These are phyloP conservation scores for Urocynchramus pylzowi DNA, from an alignment of 2,113 vertebrate genomes.

Conservation along the genomic window DNA sequence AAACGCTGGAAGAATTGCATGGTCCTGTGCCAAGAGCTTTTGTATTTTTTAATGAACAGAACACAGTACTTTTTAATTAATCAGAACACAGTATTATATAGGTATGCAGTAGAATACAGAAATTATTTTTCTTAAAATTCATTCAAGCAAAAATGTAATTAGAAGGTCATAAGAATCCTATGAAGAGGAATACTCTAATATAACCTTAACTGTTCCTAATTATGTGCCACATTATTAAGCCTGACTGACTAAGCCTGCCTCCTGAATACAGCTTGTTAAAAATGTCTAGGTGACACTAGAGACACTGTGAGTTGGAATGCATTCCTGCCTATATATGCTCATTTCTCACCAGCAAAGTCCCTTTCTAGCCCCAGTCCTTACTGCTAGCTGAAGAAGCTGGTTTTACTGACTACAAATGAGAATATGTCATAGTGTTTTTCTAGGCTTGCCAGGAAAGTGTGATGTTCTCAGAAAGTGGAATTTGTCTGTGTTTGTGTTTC, in stretches of 20 bases:
- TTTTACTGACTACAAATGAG: not conserved
- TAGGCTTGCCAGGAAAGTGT: not conserved
- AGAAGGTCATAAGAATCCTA: not conserved
- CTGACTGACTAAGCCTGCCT: slow-evolving; percentile 19
- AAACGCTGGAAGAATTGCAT: not conserved
- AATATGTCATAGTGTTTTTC: not conserved
- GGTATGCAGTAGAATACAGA: not conserved
- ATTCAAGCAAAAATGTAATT: slow-evolving; percentile 43
- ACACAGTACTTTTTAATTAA: not conserved
- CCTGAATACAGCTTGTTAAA: slow-evolving; percentile 3
- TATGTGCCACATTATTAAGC: slow-evolving; percentile 11
- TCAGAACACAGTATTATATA: not conserved
- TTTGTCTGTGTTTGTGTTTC: not conserved
- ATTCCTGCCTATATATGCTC: not conserved
- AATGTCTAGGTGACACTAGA: not conserved
- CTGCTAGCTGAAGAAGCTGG: not conserved
- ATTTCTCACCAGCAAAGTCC: not conserved
- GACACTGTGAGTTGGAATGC: not conserved
- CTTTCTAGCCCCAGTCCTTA: not conserved
- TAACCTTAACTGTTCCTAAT: slow-evolving; percentile 32
- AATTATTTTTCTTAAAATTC: slow-evolving; percentile 40
- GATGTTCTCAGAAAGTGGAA: not conserved
- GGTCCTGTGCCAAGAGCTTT: not conserved
- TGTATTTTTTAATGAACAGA: too few relatives aligned
- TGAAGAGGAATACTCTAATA: slow-evolving; percentile 5